phyloP scores from a whole-genome alignment of 2,797 vertebrate species.

The Tiaroga cobitis region DNA sequence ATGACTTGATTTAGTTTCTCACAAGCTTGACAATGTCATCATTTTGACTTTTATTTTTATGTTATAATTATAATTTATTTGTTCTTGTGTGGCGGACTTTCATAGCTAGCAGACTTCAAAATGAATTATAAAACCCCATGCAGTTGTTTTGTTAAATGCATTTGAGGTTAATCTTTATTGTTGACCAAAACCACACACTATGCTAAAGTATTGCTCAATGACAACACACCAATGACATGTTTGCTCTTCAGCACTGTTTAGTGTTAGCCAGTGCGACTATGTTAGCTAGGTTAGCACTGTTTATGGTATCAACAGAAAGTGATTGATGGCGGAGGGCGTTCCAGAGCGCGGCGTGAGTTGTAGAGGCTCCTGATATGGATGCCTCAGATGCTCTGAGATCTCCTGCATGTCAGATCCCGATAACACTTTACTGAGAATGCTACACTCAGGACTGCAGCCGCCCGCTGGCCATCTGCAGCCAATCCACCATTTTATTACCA shows the following conservation, averaged over 20 bases:
- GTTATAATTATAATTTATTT: neutral
- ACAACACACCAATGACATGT: neutral
- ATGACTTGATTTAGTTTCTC: neutral
- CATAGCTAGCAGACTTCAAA: neutral
- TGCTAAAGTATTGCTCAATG: neutral
- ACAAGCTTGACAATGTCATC: neutral
- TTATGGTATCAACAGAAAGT: conserved; percentile 54
- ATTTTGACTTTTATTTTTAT: neutral
- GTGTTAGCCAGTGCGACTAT: too few species aligned
- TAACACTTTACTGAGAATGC: conserved; percentile 64
- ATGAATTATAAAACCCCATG: too few species aligned
- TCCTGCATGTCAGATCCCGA: conserved; percentile 81
- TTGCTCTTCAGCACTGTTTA: neutral
- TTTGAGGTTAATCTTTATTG: neutral
- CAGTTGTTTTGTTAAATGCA: neutral
- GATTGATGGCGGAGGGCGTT: conserved; percentile 78
- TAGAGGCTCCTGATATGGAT: conserved; percentile 78
- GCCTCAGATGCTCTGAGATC: conserved; percentile 81
- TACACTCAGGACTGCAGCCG: conserved; percentile 21
- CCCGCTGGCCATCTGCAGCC: conserved; percentile 40
- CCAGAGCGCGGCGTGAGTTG: conserved; percentile 76
- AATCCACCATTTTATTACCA: conserved; percentile 55
- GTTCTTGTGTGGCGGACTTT: neutral
- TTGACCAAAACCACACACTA: neutral
- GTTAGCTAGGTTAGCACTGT: conserved; percentile 39